A percentile compares a stretch with the other conserved stretches of the same genome.
Conservation (phyloP, 2,888 invertebrate species). For the Lomographa bimaculata region DNA sequence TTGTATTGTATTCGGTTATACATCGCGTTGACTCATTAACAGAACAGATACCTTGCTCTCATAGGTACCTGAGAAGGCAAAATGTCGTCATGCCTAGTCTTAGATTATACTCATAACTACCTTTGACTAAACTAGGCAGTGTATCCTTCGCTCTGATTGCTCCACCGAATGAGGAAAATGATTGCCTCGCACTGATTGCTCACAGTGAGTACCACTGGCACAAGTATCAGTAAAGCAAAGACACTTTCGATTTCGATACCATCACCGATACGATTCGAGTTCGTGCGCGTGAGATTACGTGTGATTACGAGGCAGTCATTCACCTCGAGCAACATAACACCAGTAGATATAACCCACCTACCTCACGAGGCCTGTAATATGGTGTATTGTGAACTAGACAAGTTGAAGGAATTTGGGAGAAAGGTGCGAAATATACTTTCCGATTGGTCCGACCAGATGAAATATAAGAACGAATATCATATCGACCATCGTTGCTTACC, state of each 20-base stretch:
- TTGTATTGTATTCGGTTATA: too few relatives aligned
- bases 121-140: constrained; percentile 10
- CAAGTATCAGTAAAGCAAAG: constrained; percentile 32
- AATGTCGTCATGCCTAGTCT: constrained; percentile 9
- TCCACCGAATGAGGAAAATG: constrained; percentile 31
- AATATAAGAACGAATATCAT: too few relatives aligned
- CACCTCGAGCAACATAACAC: constrained; percentile 41
- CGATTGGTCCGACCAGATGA: constrained; percentile 11
- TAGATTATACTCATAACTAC: constrained; percentile 1
- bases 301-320: constrained; percentile 63
- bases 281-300: constrained; percentile 72
- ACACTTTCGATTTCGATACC: constrained; percentile 75
- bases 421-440: constrained; percentile 13
- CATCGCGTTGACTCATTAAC: constrained; percentile 8
- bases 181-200: constrained; percentile 21
- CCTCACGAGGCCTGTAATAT: too few relatives aligned
- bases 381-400: too few relatives aligned
- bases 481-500: too few relatives aligned
- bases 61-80: background rate
- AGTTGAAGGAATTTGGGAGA: constrained; percentile 20
- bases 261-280: constrained; percentile 53
- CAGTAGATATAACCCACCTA: constrained; percentile 27
- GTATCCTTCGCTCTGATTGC: constrained; percentile 25
- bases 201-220: constrained; percentile 12
- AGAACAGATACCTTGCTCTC: background rate